These are phyloP conservation scores for Hyposoter didymator DNA, from an alignment of 2,888 invertebrate species.

Conservation along the genomic window DNA sequence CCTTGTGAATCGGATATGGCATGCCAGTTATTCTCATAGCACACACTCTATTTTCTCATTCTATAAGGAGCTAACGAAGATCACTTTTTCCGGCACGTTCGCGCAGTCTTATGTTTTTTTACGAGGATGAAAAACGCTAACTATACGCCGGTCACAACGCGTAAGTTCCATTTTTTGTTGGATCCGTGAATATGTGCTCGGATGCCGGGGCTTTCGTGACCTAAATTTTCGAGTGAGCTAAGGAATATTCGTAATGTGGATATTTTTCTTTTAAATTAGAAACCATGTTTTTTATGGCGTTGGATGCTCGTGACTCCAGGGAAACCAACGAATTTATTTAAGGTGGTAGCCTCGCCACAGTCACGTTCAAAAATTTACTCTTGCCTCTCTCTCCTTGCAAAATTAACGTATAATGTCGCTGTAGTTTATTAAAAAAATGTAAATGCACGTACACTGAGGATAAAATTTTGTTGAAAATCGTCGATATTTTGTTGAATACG, in stretches of 20 bases:
- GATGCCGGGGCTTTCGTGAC: neutral
- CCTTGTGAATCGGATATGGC: conserved; percentile 50
- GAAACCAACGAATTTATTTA: neutral
- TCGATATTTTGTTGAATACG: too few species aligned
- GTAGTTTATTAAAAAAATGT: too few species aligned
- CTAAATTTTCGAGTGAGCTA: neutral
- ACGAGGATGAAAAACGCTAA: conserved; percentile 38
- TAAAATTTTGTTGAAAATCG: too few species aligned
- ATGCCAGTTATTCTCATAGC: conserved; percentile 31
- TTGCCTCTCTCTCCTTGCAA: too few species aligned
- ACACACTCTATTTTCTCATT: conserved; percentile 49
- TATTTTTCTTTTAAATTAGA: neutral
- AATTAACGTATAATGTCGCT: too few species aligned
- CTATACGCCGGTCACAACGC: conserved; percentile 63
- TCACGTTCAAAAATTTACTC: too few species aligned
- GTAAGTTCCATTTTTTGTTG: conserved; percentile 50
- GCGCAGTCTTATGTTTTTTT: conserved; percentile 1
- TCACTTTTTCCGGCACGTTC: neutral
- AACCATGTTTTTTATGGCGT: neutral
- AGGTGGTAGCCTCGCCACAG: too few species aligned
- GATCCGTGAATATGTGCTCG: conserved; percentile 1
- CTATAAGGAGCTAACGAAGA: conserved; percentile 29
- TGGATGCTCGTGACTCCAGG: neutral
- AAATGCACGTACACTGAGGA: too few species aligned
- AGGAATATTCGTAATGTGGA: neutral